Percentiles rank a stretch among this genome's conserved stretches.
These are phyloP conservation scores for Autographa pulchrina DNA, from an alignment of 2,888 invertebrate genomes.

Conservation along the genomic window DNA sequence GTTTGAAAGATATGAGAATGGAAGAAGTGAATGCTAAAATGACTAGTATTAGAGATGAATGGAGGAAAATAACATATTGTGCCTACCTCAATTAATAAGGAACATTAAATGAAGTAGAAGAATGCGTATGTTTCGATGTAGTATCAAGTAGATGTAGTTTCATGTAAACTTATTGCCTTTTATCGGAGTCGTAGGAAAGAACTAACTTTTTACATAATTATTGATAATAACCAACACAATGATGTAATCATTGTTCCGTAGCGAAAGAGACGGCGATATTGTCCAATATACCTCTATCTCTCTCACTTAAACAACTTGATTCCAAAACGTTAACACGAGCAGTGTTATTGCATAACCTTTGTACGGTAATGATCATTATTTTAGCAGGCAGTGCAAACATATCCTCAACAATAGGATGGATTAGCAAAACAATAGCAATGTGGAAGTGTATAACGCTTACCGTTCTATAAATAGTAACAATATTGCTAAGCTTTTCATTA, in stretches of 20 bases:
- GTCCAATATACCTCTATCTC: not conserved
- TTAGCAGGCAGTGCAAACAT: slow-evolving; percentile 25
- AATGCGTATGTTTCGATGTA: too few species aligned
- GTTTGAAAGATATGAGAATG: too few species aligned
- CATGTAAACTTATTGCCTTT: too few species aligned
- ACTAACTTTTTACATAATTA: too few species aligned
- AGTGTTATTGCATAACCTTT: slow-evolving; percentile 21
- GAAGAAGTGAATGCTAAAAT: too few species aligned
- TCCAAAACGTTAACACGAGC: not conserved
- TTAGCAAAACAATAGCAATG: slow-evolving; percentile 38
- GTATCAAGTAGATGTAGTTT: too few species aligned
- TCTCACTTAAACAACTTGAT: not conserved
- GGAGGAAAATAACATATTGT: too few species aligned
- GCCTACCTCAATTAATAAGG: too few species aligned
- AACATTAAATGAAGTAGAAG: too few species aligned
- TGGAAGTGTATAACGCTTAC: slow-evolving; percentile 10
- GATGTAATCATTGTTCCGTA: not conserved
- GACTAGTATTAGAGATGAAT: too few species aligned
- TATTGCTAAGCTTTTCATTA: slow-evolving; percentile 27
- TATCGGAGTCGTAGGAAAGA: too few species aligned
- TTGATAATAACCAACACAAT: too few species aligned
- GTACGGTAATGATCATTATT: slow-evolving; percentile 20
- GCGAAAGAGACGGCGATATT: not conserved
- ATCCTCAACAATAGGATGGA: slow-evolving; percentile 30
- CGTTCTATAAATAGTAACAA: slow-evolving; percentile 28